These are phyloP conservation scores for Lycocorax pyrrhopterus DNA, from an alignment of 2,113 vertebrate species.

Conservation along the genomic window DNA sequence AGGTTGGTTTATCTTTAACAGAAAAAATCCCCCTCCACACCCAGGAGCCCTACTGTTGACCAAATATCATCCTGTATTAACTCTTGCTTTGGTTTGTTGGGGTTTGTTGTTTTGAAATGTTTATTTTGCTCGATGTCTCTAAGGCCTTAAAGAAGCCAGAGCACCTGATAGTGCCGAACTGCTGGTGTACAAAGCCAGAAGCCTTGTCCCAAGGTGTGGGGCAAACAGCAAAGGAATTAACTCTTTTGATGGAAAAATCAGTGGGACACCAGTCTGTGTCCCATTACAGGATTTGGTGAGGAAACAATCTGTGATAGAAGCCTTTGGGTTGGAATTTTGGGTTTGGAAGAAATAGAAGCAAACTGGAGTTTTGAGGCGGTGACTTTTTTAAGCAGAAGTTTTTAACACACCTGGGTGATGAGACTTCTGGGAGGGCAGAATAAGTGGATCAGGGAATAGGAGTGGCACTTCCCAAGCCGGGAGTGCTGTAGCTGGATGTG, in stretches of 20 bases:
- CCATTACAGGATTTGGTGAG: background rate
- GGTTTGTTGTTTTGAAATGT: background rate
- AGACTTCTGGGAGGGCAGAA: background rate
- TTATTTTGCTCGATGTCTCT: background rate
- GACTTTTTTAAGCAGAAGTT: background rate
- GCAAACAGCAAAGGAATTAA: background rate
- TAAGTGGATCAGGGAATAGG: background rate
- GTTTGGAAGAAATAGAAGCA: background rate
- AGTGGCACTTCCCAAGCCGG: background rate
- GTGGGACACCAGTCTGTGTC: background rate
- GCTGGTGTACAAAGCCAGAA: background rate
- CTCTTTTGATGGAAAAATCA: background rate
- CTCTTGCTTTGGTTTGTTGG: background rate
- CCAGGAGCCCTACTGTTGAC: background rate
- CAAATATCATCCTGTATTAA: background rate
- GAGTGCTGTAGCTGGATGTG: background rate
- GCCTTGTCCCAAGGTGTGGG: background rate
- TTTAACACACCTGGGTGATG: background rate
- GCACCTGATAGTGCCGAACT: background rate
- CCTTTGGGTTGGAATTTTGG: background rate
- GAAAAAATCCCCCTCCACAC: background rate
- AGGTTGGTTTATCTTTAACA: background rate
- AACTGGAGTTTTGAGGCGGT: rapidly evolving
- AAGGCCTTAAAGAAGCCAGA: background rate
- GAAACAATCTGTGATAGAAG: background rate